Evolutionary conservation across 2,113 vertebrate species (phyloP).

Genomic region (Nesoenas mayeri): DNA sequence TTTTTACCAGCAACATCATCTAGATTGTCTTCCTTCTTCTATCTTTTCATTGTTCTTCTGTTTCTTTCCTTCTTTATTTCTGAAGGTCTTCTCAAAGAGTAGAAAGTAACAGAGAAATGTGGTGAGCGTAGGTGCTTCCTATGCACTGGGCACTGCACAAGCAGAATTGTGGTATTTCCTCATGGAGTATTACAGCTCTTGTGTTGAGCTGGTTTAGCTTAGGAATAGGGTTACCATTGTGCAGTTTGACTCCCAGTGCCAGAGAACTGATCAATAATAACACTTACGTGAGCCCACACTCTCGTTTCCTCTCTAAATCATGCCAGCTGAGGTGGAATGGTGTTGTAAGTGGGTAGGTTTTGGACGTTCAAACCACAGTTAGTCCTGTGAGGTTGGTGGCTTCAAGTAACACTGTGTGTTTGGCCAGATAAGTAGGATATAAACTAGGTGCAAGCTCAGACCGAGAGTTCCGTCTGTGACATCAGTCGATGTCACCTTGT

Average conservation of each 20-base stretch:
- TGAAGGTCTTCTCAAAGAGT: not conserved
- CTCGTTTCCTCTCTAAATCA: not conserved
- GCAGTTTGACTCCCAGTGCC: not conserved
- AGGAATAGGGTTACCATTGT: not conserved
- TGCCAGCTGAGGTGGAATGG: not conserved
- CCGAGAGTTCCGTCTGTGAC: not conserved
- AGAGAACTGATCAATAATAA: not conserved
- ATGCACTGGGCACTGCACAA: not conserved
- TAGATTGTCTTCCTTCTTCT: not conserved
- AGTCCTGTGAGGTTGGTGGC: not conserved
- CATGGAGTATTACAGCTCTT: fast-evolving
- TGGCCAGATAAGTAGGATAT: fast-evolving
- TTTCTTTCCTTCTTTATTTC: not conserved
- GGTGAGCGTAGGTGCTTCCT: not conserved
- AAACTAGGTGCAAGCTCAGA: not conserved
- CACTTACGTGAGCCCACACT: not conserved
- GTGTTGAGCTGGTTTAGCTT: not conserved
- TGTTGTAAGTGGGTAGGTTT: not conserved
- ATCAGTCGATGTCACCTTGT: not conserved
- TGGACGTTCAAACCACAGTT: not conserved
- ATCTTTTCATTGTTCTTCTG: not conserved
- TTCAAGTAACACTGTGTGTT: not conserved
- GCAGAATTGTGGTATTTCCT: not conserved
- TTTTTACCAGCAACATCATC: not conserved
- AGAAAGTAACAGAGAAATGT: not conserved